Evolutionary conservation across 2,113 vertebrate genomes (phyloP), one percentile per base, ranked within the genome.

Genomic region (Pelmatolapia mariae): DNA sequence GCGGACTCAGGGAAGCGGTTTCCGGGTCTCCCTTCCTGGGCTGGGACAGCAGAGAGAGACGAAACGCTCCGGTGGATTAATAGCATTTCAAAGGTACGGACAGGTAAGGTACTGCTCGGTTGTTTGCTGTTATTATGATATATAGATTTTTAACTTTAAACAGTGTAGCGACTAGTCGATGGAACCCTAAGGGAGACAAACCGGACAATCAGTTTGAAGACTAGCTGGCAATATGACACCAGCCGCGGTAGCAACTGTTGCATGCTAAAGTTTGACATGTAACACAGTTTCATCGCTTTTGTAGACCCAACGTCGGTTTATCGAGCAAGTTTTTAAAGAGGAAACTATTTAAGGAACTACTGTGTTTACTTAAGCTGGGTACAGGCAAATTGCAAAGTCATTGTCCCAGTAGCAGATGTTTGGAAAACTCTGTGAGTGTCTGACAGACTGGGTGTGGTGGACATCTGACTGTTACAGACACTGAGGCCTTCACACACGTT

Each of bases 11-110:
- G 47, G 80, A 85, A 86, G 89, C 84, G 31, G 89, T 94, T 97
- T 96, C 96, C 96, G 96, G 95, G 96, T 96, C 94, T 96, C 94
- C 90, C 93, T 96, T 95, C 93, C 95, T 96, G 96, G 94, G 92
- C 92, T 96, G 94, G 93, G 92, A 94, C 90, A 94, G 92, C 85
- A 82, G 86, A 90, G 81, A 89, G 91, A 95, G 85, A 81, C 80
- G 38, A 89, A 89, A 90, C 76, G 71, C 88, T 85, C 63, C 76
- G 61, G 66, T 54, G 82, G 56, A 78, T 86, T 82, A 86, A 89
- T 83, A 40, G 38, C 61, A 85, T 79, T 86, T 87, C 24, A 91
- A 83, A 93, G 85, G 94, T 90, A 89, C 85, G 19, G 38, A 52
- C 93, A 96, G 96, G 96, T 97, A 97, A 96, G 94, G 15, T 10